Base-by-base conservation (phyloP, 2,888 invertebrate species). In the Hipparchia semele region DNA sequence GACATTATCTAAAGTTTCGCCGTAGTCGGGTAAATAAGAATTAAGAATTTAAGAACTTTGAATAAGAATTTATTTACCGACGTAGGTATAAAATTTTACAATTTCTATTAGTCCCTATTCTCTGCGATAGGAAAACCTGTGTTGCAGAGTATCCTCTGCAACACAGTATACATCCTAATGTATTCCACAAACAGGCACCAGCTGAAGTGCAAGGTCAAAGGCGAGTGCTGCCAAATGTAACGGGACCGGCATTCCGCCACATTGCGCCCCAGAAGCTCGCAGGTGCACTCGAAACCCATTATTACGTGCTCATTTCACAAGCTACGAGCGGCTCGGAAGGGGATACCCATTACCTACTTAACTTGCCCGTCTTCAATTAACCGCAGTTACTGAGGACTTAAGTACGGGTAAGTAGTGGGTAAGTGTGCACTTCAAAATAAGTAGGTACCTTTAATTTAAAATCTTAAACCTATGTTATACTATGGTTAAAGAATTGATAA, bases 221-320 rank as follows among this genome's bases (percentile, higher is more conserved):
- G 70, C 72, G 75, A 68, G 56, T 69, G 59, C 68, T 70, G 70
- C 70, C 68, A 68, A 75, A 70, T 54, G 64, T 54, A 75, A 75
- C 75, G 75, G 75, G 68, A 72, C 70, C 59, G 53, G 60, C 72
- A 75, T 72, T 70, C 75, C 75, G 72, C 59, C 53, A 60, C 72
- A 75, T 72, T 70, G 72, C 75, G 72, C 58, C 69, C 70, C 72
- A 75, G 72, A 72, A 75, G 72, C 72, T 70, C 66, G 68, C 70
- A 72, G 72, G 54, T 75, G 75, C 64, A 62, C 72, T 68, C 67
- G 59, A 72, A 72, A 75, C 72, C 70, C 70, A 68, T 70, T 75
- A 75, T 62, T 53, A 72, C 59, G 59, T 51, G 58, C 68, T 33
- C 68, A 49, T 58, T 58, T 68, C 33, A 68, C 68, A 60, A 68